phyloP scores from a whole-genome alignment of 2,888 invertebrate species.

The Ormyrus pomaceus region DNA sequence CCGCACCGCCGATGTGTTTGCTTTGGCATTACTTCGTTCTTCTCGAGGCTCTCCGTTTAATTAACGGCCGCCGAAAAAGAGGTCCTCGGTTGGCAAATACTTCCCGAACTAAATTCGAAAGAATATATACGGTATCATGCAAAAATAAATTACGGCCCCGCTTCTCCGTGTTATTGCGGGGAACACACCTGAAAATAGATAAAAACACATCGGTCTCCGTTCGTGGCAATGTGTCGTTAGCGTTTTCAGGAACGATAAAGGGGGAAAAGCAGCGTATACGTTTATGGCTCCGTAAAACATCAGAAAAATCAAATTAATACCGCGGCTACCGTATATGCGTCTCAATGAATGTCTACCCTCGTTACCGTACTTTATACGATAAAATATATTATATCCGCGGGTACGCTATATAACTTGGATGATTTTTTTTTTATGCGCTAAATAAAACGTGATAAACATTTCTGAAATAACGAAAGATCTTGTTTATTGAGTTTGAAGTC shows the following conservation, averaged over 20 bases:
- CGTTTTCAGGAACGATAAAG: conserved; percentile 38
- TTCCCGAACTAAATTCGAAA: too few relatives aligned
- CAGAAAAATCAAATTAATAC: conserved; percentile 42
- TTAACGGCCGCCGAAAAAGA: neutral
- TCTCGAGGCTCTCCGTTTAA: neutral
- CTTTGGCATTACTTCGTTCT: neutral
- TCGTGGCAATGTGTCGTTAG: conserved; percentile 28
- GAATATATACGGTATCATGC: neutral
- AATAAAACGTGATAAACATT: too few relatives aligned
- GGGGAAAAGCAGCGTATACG: conserved; percentile 10
- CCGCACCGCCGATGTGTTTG: conserved; percentile 11
- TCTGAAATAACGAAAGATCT: too few relatives aligned
- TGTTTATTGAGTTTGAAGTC: too few relatives aligned
- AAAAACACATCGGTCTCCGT: neutral
- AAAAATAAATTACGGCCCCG: neutral
- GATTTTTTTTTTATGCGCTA: too few relatives aligned
- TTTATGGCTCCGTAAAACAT: conserved; percentile 12
- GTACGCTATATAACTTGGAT: too few relatives aligned
- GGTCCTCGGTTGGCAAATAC: too few relatives aligned
- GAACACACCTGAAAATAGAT: conserved; percentile 3
- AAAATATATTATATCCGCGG: conserved; percentile 6
- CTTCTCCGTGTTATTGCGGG: neutral
- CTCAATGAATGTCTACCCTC: neutral
- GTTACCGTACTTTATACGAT: conserved; percentile 3
- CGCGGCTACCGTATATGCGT: neutral